A percentile compares a stretch with the other conserved stretches of the same genome.
phyloP scores from a whole-genome alignment of 2,888 invertebrate genomes.

The Elegia similella region DNA sequence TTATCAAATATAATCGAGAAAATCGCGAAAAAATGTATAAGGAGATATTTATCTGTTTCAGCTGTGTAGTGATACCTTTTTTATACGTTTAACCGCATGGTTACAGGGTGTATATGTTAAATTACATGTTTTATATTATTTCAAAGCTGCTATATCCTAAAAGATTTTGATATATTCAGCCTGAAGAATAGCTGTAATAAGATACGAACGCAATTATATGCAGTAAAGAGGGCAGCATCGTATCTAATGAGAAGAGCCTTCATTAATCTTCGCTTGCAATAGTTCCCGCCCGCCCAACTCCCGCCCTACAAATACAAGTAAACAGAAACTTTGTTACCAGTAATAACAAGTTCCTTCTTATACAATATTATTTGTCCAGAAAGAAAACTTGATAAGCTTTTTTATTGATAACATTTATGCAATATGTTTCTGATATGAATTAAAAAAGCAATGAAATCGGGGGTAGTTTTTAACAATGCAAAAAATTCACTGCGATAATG shows the following conservation, averaged over 20 bases:
- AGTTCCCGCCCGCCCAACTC: neutral
- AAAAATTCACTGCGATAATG: slow-evolving; percentile 32
- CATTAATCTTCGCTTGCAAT: slow-evolving; percentile 5
- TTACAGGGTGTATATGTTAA: too few relatives aligned
- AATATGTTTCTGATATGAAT: neutral
- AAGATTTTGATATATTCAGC: neutral
- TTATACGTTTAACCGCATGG: too few relatives aligned
- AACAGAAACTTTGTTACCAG: neutral
- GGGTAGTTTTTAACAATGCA: slow-evolving; percentile 22
- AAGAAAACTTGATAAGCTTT: too few relatives aligned
- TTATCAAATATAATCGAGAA: too few relatives aligned
- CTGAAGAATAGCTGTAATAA: neutral
- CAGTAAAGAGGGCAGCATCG: neutral
- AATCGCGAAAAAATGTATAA: too few relatives aligned
- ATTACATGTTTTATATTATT: too few relatives aligned
- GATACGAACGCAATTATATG: neutral
- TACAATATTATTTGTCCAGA: too few relatives aligned
- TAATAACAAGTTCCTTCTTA: neutral
- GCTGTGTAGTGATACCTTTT: too few relatives aligned
- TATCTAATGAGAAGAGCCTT: neutral
- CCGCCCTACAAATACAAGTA: neutral
- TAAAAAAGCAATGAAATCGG: neutral
- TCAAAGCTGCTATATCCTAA: neutral
- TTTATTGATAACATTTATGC: neutral
- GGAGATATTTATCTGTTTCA: too few relatives aligned